These are phyloP conservation scores for Oligia fasciuncula DNA, from an alignment of 2,888 invertebrate genomes.

Conservation along the genomic window DNA sequence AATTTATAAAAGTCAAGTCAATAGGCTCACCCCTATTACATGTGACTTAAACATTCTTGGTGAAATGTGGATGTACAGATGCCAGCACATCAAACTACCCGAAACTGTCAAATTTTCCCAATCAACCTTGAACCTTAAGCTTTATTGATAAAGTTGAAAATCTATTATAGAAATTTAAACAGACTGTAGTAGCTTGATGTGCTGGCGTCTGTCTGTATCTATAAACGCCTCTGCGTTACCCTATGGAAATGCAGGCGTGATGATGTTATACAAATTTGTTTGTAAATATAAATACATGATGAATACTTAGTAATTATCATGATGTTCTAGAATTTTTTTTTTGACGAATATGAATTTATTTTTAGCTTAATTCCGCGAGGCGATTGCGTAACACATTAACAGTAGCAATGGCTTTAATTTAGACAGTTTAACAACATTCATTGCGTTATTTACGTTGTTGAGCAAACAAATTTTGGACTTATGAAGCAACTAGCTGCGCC, in stretches of 20 bases:
- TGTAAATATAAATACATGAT: conserved; percentile 13
- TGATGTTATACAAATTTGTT: conserved; percentile 10
- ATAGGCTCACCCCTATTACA: neutral
- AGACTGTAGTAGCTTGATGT: too few relatives aligned
- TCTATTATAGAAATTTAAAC: too few relatives aligned
- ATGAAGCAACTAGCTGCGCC: neutral
- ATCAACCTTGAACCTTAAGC: too few relatives aligned
- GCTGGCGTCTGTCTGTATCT: too few relatives aligned
- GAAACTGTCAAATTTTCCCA: too few relatives aligned
- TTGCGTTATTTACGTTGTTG: neutral
- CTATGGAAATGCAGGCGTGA: neutral
- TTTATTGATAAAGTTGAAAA: too few relatives aligned
- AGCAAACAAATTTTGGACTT: neutral
- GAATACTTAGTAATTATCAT: conserved; percentile 10
- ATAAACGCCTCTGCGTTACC: neutral
- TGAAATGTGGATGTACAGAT: neutral
- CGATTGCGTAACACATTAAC: neutral
- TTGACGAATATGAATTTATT: conserved; percentile 22
- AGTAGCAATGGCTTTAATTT: neutral
- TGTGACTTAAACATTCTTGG: neutral
- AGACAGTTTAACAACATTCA: neutral
- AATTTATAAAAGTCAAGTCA: neutral
- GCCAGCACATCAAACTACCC: too few relatives aligned
- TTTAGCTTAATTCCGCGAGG: conserved; percentile 1
- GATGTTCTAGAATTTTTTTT: conserved; percentile 23